Conservation (phyloP, 37 sponge, comb jelly and placozoan species). For the Beroe ovata region DNA sequence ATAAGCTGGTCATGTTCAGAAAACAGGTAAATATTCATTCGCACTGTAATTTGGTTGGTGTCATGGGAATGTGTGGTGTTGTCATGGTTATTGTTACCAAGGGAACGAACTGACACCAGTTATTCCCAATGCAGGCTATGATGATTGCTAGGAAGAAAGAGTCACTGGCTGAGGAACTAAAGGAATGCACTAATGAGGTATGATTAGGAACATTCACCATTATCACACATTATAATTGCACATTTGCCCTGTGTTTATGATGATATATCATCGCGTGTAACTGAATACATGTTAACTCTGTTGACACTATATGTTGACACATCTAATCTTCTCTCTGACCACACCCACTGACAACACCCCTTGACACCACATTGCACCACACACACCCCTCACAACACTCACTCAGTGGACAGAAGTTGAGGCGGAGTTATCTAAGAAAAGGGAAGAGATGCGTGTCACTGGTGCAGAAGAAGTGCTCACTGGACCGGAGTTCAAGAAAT, state of each 20-base stretch:
- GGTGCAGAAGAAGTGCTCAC: constrained; percentile 28
- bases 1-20: constrained; percentile 89
- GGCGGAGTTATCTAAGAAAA: background rate
- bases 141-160: background rate
- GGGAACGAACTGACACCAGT: background rate
- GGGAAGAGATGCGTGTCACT: background rate
- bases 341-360: background rate
- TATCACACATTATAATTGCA: too few relatives aligned
- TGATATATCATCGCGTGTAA: constrained; percentile 22
- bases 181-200: constrained; percentile 63
- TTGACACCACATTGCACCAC: too few relatives aligned
- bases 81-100: too few relatives aligned
- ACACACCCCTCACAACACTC: background rate
- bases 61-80: too few relatives aligned
- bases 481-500: constrained; percentile 68
- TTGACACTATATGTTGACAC: constrained; percentile 14
- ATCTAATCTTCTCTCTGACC: constrained; percentile 57
- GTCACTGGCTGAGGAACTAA: constrained; percentile 37
- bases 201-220: background rate
- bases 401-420: constrained; percentile 36
- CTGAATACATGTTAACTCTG: too few relatives aligned
- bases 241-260: too few relatives aligned
- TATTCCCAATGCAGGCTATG: constrained; percentile 32
- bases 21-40: constrained; percentile 74
- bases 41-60: too few relatives aligned